Percentiles rank a stretch among this genome's conserved stretches.
Conservation (phyloP, 2,888 invertebrate species). For the Scaptomyza cyrtandrae region DNA sequence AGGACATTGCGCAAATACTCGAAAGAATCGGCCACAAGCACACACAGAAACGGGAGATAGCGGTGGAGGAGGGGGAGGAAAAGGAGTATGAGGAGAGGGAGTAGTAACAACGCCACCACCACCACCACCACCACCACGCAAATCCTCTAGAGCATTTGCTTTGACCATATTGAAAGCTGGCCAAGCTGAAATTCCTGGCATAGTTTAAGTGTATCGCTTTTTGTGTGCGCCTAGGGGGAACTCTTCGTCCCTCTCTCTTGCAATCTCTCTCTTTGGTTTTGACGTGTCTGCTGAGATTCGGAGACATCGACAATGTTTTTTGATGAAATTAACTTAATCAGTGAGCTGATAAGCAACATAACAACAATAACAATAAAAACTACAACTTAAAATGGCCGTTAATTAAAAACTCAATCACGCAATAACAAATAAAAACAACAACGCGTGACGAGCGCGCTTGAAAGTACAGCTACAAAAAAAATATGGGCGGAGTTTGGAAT, state of each 20-base stretch:
- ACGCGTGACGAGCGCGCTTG: slow-evolving; percentile 7
- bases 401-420: slow-evolving; percentile 74
- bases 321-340: slow-evolving; percentile 75
- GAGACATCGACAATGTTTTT: slow-evolving; percentile 16
- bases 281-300: slow-evolving; percentile 2
- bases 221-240: slow-evolving; percentile 55
- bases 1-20: slow-evolving; percentile 76
- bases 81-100: too few relatives aligned
- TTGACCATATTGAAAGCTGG: slow-evolving; percentile 76
- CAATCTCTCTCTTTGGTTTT: neutral
- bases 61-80: neutral
- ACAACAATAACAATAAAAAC: neutral
- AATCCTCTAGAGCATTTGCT: slow-evolving; percentile 80
- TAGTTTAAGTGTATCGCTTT: slow-evolving; percentile 79
- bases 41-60: slow-evolving; percentile 13
- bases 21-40: neutral
- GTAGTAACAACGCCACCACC: slow-evolving; percentile 31
- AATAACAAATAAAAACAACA: slow-evolving; percentile 5
- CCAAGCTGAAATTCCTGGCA: slow-evolving; percentile 70
- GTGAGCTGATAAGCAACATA: slow-evolving; percentile 68
- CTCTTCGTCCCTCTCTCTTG: neutral
- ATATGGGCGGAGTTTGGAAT: slow-evolving; percentile 48
- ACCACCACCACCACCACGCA: slow-evolving; percentile 67
- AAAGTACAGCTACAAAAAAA: slow-evolving; percentile 7
- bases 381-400: slow-evolving; percentile 30